Evolutionary conservation across 2,797 vertebrate species (phyloP).

Genomic region (Siniperca obscura): DNA sequence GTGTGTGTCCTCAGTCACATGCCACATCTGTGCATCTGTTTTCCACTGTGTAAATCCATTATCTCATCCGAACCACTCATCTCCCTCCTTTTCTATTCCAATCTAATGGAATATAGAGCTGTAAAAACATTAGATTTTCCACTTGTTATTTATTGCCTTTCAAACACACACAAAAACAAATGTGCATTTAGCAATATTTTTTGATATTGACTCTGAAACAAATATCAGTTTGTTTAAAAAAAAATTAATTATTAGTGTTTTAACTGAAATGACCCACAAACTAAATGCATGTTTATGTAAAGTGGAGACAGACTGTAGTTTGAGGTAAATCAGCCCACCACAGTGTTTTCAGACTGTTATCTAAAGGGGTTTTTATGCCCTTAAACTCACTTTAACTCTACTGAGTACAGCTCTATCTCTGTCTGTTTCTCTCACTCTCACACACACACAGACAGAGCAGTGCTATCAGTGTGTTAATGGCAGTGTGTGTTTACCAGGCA

Average conservation of each 20-base stretch:
- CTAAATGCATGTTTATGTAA: not conserved
- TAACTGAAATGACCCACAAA: not conserved
- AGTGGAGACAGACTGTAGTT: not conserved
- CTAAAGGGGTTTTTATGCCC: conserved; percentile 26
- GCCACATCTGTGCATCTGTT: conserved; percentile 33
- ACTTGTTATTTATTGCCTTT: conserved; percentile 1
- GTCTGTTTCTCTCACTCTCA: conserved; percentile 5
- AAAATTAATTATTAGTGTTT: not conserved
- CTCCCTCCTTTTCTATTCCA: not conserved
- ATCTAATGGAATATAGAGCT: conserved; percentile 9
- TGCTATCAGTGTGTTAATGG: conserved; percentile 57
- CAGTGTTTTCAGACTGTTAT: not conserved
- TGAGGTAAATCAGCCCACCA: not conserved
- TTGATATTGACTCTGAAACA: not conserved
- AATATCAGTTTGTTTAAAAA: not conserved
- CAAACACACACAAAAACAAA: conserved; percentile 6
- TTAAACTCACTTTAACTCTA: conserved; percentile 35
- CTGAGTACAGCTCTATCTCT: conserved; percentile 25
- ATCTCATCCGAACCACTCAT: not conserved
- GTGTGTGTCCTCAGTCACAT: conserved; percentile 13
- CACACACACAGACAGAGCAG: conserved; percentile 2
- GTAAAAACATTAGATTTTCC: conserved; percentile 10
- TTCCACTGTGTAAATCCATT: conserved; percentile 33
- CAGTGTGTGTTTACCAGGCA: conserved; percentile 63
- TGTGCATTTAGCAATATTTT: not conserved